Conservation (phyloP, 2,888 invertebrate genomes). For the Poecilus cupreus region DNA sequence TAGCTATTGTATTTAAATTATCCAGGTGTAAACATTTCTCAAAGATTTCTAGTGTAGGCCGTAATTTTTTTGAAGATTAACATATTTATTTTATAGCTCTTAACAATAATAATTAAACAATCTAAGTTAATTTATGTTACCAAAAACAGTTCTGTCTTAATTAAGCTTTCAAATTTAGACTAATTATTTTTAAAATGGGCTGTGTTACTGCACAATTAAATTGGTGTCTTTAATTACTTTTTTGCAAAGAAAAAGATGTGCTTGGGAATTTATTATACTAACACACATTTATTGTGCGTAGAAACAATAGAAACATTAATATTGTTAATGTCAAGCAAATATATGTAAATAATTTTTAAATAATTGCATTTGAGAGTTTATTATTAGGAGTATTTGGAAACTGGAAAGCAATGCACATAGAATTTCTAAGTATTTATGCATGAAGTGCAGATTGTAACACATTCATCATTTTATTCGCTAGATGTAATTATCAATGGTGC, state of each 20-base stretch:
- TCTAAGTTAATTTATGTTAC: background rate
- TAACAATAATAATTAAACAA: background rate
- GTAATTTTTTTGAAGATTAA: background rate
- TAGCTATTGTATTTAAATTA: no score
- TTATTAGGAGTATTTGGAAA: slow-evolving; percentile 8
- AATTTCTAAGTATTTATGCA: slow-evolving; percentile 47
- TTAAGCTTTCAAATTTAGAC: background rate
- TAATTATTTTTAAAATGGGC: background rate
- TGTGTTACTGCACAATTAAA: background rate
- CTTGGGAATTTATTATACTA: background rate
- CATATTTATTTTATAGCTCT: background rate
- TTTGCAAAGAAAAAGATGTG: background rate
- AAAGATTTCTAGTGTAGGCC: background rate
- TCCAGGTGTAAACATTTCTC: no score
- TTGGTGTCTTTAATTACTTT: background rate
- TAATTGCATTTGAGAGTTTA: background rate
- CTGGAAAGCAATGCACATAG: background rate
- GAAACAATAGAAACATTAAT: background rate
- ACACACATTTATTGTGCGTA: slow-evolving; percentile 12
- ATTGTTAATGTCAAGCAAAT: background rate
- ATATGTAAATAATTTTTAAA: background rate
- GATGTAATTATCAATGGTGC: slow-evolving; percentile 43
- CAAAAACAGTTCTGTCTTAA: background rate
- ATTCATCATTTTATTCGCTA: slow-evolving; percentile 29
- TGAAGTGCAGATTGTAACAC: slow-evolving; percentile 19